These are phyloP conservation scores for Schizotus pectinicornis DNA, from an alignment of 2,888 invertebrate genomes.

Conservation along the genomic window DNA sequence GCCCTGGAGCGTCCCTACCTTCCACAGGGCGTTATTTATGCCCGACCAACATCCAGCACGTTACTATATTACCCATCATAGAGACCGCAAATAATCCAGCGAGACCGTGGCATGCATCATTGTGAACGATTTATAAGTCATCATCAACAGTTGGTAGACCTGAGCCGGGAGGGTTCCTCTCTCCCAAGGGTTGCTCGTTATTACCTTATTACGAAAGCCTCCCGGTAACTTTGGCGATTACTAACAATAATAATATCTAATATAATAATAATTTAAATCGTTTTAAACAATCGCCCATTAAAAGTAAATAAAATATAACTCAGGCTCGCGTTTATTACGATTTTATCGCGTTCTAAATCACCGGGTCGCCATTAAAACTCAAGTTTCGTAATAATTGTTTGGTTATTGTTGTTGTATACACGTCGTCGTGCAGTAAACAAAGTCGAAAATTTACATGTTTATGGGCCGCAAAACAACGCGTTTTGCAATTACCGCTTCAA, in stretches of 20 bases:
- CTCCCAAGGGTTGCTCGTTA: too few relatives aligned
- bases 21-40: slow-evolving; percentile 55
- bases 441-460: slow-evolving; percentile 13
- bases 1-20: slow-evolving; percentile 53
- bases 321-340: slow-evolving; percentile 21
- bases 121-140: too few relatives aligned
- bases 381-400: slow-evolving; percentile 15
- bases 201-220: too few relatives aligned
- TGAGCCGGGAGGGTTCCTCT: too few relatives aligned
- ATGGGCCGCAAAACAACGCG: neutral
- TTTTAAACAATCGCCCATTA: slow-evolving; percentile 31
- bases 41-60: slow-evolving; percentile 14
- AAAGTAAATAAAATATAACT: slow-evolving; percentile 31
- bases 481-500: slow-evolving; percentile 3
- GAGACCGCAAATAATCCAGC: too few relatives aligned
- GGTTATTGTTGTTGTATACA: slow-evolving; percentile 7
- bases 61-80: too few relatives aligned
- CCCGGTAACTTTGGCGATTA: too few relatives aligned
- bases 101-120: too few relatives aligned
- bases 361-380: slow-evolving; percentile 19
- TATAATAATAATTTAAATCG: slow-evolving; percentile 13
- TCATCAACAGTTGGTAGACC: too few relatives aligned
- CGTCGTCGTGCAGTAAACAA: neutral
- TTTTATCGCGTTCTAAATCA: slow-evolving; percentile 26
- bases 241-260: too few relatives aligned